Percentiles rank a stretch among this genome's conserved stretches.
These are phyloP conservation scores for Fukomys damarensis DNA, from an alignment of 2,113 vertebrate species.

Conservation along the genomic window DNA sequence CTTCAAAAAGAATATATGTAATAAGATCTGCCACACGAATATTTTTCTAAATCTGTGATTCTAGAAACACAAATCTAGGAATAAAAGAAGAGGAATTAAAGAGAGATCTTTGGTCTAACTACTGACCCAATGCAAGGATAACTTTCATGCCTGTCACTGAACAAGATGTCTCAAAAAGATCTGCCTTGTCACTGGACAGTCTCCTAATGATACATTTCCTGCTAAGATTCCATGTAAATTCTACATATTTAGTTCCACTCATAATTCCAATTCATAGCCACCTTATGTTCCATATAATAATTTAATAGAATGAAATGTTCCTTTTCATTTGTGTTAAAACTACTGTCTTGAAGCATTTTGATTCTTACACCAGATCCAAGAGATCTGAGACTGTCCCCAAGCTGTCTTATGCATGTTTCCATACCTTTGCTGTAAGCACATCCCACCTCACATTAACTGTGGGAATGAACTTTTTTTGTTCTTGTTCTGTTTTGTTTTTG, in stretches of 20 bases:
- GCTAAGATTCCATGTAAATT: constrained; percentile 41
- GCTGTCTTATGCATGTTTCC: neutral
- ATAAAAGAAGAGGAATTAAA: neutral
- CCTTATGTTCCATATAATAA: constrained; percentile 65
- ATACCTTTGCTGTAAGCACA: neutral
- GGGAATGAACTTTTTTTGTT: neutral
- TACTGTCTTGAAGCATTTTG: constrained; percentile 31
- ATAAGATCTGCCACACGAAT: neutral
- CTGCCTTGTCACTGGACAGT: neutral
- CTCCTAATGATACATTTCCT: constrained; percentile 30
- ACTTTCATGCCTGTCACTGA: neutral
- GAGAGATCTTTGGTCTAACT: neutral
- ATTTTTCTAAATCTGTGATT: constrained; percentile 36
- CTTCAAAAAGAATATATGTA: neutral
- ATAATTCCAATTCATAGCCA: constrained; percentile 69
- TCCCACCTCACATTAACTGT: neutral
- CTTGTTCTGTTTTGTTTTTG: too few species aligned
- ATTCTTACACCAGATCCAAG: neutral
- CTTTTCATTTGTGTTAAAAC: constrained; percentile 72
- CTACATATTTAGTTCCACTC: constrained; percentile 41
- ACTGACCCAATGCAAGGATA: neutral
- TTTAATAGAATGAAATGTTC: constrained; percentile 74
- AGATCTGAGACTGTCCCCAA: neutral
- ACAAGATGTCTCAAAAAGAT: neutral
- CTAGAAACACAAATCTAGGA: constrained; percentile 39